Conservation (phyloP, 2,797 vertebrate genomes). For the Loriculus beryllinus region DNA sequence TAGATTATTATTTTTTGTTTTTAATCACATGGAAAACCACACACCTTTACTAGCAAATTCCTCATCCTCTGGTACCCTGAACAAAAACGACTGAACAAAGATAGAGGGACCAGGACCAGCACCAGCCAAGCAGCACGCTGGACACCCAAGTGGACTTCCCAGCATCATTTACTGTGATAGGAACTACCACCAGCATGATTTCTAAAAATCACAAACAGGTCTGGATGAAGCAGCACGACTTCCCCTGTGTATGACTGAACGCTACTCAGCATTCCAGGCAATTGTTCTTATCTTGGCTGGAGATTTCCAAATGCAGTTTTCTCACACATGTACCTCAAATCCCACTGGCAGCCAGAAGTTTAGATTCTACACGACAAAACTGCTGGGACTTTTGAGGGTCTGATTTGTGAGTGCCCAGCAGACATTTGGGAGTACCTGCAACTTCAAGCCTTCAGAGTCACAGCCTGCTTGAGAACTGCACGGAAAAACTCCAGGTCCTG, state of each 20-base stretch:
- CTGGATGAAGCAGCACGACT: background rate
- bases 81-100: background rate
- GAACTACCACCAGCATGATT: background rate
- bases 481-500: slow-evolving; percentile 4
- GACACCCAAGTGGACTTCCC: background rate
- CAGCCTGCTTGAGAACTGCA: background rate
- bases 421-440: background rate
- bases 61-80: background rate
- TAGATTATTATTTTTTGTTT: background rate
- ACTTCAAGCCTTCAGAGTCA: background rate
- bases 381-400: background rate
- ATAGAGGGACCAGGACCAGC: background rate
- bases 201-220: background rate
- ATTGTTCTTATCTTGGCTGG: background rate
- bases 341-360: background rate
- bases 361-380: background rate
- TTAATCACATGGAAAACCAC: background rate
- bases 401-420: background rate
- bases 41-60: background rate
- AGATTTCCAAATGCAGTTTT: slow-evolving; percentile 14
- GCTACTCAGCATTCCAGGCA: background rate
- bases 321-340: background rate
- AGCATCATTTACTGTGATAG: background rate
- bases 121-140: background rate
- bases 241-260: background rate